Base-by-base conservation (phyloP, 2,888 invertebrate genomes). In the Dynastes maya region DNA sequence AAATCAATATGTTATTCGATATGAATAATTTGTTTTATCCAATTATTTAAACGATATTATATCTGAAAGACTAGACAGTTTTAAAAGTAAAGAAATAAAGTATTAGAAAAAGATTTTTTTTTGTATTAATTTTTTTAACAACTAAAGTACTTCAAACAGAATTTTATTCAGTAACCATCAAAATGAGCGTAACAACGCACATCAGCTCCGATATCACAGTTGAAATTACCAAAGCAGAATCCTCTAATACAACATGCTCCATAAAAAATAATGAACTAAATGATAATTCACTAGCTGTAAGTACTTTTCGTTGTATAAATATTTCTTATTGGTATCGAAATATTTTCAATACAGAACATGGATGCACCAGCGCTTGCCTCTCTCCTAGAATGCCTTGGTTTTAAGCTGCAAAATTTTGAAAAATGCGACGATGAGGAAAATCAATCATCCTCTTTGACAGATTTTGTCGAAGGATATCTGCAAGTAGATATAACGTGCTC, bases 321-420 rank as follows among this genome's bases (percentile, higher is more conserved):
- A 9, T 2, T 53, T n/a, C 13, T 53, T 13, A 2, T 53, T 1
- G 5, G 13, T 13, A 22, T 22, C 22, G 2, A 32, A 32, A 32
- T 32, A 65, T 65, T 37, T 65, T 65, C 13, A 13, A 58, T 55
- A 4, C 22, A 76, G 76, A 67, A 51, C 37, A 13, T 76, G 5
- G 76, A 67, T 37, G 67, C 58, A 27, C 55, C 53, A 1, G 58
- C 58, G 8, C 64, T 76, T 4, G 67, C 55, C 11, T 53, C 67
- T 5, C 49, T 76, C 5, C 40, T 76, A 40, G 67, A 76, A 76
- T 76, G 76, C 11, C 22, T 76, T 16, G 76, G 76, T 1, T 76
- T 76, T 32, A 29, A 40, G 11, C 16, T 76, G 6, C 67, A 76
- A 68, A 76, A 64, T 45, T 55, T 76, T 6, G 76, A 67, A 55